These are phyloP conservation scores for Bombus waltoni DNA, from an alignment of 1,140 invertebrate genomes.

Conservation along the genomic window DNA sequence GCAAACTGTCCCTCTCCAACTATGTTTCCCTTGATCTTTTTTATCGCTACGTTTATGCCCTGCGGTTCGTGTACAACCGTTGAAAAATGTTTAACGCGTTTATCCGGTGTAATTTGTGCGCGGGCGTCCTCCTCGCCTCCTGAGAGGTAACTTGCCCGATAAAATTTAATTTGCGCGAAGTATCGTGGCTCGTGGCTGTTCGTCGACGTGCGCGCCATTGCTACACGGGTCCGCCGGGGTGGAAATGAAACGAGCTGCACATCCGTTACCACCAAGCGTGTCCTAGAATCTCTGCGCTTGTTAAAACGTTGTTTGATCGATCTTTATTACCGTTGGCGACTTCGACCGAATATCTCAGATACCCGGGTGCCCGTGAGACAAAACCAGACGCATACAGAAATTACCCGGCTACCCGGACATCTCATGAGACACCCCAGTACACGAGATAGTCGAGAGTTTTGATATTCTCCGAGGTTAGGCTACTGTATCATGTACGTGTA, in stretches of 20 bases:
- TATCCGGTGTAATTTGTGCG: constrained; percentile 40
- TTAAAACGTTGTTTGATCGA: constrained; percentile 37
- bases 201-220: constrained; percentile 11
- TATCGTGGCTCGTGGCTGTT: neutral
- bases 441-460: too few relatives aligned
- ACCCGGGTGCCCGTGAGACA: too few relatives aligned
- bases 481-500: too few relatives aligned
- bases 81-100: constrained; percentile 48
- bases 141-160: constrained; percentile 52
- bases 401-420: too few relatives aligned
- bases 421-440: too few relatives aligned
- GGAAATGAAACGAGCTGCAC: constrained; percentile 16
- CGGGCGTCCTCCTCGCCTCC: neutral
- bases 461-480: too few relatives aligned
- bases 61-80: neutral
- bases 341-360: too few relatives aligned
- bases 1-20: too few relatives aligned
- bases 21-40: neutral
- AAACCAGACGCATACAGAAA: too few relatives aligned
- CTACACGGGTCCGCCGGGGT: neutral
- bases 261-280: too few relatives aligned
- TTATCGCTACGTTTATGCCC: neutral
- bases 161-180: constrained; percentile 65
- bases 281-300: constrained; percentile 2
- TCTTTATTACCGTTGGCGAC: neutral